phyloP scores from a whole-genome alignment of 2,888 invertebrate genomes.

The Aspidiotus rigidus region DNA sequence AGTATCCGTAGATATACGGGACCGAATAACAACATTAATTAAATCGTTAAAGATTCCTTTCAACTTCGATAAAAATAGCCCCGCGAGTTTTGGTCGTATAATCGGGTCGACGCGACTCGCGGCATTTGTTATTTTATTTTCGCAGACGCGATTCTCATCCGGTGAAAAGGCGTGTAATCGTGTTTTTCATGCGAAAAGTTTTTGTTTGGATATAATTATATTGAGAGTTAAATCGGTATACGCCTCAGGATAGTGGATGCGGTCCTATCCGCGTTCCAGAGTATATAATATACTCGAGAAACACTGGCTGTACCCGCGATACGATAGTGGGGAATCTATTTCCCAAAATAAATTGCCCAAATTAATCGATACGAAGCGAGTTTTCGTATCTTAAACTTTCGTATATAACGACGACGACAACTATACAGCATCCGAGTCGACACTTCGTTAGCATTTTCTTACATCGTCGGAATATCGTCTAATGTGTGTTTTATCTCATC shows the following conservation, averaged over 20 bases:
- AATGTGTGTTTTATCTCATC: too few species aligned
- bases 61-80: too few species aligned
- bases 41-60: too few species aligned
- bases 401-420: neutral
- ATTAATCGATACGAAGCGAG: conserved; percentile 20
- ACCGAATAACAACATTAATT: too few species aligned
- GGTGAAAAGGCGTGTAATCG: conserved; percentile 24
- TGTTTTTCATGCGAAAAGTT: conserved; percentile 33
- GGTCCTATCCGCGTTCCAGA: conserved; percentile 4
- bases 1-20: too few species aligned
- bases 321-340: conserved; percentile 25
- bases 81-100: too few species aligned
- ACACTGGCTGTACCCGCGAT: conserved; percentile 3
- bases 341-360: conserved; percentile 30
- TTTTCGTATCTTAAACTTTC: conserved; percentile 9
- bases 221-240: conserved; percentile 26
- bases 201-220: conserved; percentile 33
- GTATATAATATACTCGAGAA: conserved; percentile 6
- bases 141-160: conserved; percentile 1
- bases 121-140: conserved; percentile 13
- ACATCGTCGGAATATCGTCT: too few species aligned
- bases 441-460: too few species aligned
- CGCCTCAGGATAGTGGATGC: conserved; percentile 6
- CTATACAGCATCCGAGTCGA: too few species aligned
- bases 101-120: neutral